phyloP scores from a whole-genome alignment of 30 jellyfish, hydroid and myxozoan genomes.

The Cassiopea andromeda region DNA sequence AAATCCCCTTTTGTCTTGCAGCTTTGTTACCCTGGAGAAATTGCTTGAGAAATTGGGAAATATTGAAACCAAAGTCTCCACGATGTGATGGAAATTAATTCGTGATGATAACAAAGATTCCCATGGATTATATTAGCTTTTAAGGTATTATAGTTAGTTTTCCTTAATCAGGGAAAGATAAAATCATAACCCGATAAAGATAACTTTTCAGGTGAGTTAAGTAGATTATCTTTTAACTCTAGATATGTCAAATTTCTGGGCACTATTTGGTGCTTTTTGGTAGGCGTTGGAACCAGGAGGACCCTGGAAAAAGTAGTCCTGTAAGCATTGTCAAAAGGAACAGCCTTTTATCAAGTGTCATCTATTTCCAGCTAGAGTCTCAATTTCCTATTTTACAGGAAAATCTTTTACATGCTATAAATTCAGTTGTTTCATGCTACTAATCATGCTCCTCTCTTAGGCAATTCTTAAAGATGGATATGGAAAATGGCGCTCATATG shows the following conservation, averaged over 20 bases:
- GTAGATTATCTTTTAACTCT: not conserved
- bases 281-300: too few species aligned
- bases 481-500: too few species aligned
- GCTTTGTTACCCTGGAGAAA: not conserved
- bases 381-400: too few species aligned
- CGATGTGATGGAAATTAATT: not conserved
- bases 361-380: too few species aligned
- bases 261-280: not conserved
- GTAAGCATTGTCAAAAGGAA: too few species aligned
- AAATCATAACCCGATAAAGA: not conserved
- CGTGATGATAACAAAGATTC: slow-evolving; percentile 3
- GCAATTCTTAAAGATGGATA: too few species aligned
- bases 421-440: too few species aligned
- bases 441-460: too few species aligned
- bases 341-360: too few species aligned
- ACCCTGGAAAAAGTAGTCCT: too few species aligned
- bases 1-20: not conserved
- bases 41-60: not conserved
- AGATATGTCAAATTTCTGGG: not conserved
- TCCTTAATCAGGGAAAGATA: not conserved
- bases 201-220: not conserved
- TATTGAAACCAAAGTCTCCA: slow-evolving; percentile 10
- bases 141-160: not conserved
- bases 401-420: too few species aligned
- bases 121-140: slow-evolving; percentile 7